These are phyloP conservation scores for Sympetrum striolatum DNA, from an alignment of 2,888 invertebrate genomes.

Conservation along the genomic window DNA sequence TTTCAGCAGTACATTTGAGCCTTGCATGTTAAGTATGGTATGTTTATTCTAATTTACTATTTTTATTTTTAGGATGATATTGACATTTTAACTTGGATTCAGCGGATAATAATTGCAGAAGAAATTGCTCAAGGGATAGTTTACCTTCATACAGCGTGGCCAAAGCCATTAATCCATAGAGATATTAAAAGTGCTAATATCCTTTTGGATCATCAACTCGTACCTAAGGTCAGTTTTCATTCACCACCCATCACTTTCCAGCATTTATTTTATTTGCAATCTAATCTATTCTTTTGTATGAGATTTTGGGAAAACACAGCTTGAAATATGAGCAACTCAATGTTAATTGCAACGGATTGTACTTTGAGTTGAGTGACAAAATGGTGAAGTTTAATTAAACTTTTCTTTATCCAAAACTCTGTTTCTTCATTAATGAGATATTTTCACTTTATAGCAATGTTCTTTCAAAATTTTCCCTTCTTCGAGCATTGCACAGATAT, in stretches of 20 bases:
- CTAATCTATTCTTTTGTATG: too few relatives aligned
- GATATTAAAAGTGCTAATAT: constrained; percentile 84
- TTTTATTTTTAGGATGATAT: constrained; percentile 11
- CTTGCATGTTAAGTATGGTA: background rate
- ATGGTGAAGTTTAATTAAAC: too few relatives aligned
- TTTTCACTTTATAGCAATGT: too few relatives aligned
- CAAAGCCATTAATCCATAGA: constrained; percentile 73
- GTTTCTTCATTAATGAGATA: too few relatives aligned
- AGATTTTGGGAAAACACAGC: too few relatives aligned
- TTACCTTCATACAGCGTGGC: constrained; percentile 69
- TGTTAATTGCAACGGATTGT: too few relatives aligned
- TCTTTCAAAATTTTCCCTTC: too few relatives aligned
- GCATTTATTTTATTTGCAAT: background rate
- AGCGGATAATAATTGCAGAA: constrained; percentile 68
- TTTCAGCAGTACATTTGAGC: too few relatives aligned
- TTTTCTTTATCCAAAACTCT: too few relatives aligned
- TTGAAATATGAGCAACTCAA: too few relatives aligned
- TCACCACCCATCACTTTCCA: background rate
- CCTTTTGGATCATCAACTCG: constrained; percentile 69
- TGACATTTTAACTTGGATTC: constrained; percentile 60
- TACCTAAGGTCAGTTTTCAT: constrained; percentile 66
- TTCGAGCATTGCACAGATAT: too few relatives aligned
- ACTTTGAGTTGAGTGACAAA: too few relatives aligned
- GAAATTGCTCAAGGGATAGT: constrained; percentile 73
- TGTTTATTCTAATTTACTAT: background rate